These are phyloP conservation scores for Neodon shergylaensis DNA, from an alignment of 2,113 vertebrate species.

Conservation along the genomic window DNA sequence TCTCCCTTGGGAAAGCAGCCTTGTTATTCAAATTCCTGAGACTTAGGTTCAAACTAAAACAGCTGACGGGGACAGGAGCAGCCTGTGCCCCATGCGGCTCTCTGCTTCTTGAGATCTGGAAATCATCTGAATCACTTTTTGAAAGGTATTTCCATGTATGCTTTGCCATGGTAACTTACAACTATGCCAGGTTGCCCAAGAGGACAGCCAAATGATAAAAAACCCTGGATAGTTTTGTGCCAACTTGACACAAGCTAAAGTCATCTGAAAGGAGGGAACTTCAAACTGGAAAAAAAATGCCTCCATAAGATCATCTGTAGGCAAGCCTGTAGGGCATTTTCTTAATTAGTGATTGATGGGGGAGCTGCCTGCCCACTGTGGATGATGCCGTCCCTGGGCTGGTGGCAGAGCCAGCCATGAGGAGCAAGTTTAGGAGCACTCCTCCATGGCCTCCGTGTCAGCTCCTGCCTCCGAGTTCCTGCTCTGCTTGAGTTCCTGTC, in stretches of 20 bases:
- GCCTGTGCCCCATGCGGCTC: not conserved
- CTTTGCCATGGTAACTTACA: constrained; percentile 14
- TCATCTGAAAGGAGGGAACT: not conserved
- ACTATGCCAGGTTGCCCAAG: not conserved
- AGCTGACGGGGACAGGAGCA: not conserved
- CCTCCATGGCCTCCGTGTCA: not conserved
- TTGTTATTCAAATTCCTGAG: not conserved
- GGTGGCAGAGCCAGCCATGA: not conserved
- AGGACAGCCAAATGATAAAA: not conserved
- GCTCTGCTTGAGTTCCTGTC: not conserved
- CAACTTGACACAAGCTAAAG: not conserved
- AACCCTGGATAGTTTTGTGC: not conserved
- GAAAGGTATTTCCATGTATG: not conserved
- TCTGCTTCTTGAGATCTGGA: not conserved
- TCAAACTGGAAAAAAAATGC: not conserved
- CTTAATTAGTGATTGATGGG: not conserved
- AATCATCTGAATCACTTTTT: constrained; percentile 18
- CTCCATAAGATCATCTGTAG: not conserved
- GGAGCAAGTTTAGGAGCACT: too few species aligned
- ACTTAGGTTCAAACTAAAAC: not conserved
- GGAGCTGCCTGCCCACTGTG: not conserved
- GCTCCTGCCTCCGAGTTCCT: not conserved
- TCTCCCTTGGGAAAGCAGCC: constrained; percentile 13
- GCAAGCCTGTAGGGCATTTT: not conserved
- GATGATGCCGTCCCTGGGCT: not conserved